phyloP scores from a whole-genome alignment of 1,140 invertebrate genomes.

The Argopecten irradians region DNA sequence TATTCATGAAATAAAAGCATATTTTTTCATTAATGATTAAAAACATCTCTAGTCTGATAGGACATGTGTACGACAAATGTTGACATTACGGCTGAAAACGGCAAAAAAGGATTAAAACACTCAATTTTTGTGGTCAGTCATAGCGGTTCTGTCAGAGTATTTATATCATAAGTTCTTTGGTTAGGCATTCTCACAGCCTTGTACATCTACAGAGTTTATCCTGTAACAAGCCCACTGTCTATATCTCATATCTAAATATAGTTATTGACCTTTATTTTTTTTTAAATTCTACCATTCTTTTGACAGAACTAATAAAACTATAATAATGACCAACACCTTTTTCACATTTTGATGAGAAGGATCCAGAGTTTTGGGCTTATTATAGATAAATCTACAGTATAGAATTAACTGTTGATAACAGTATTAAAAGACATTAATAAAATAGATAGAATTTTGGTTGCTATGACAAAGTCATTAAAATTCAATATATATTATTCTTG shows the following conservation, averaged over 20 bases:
- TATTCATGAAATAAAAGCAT: conserved; percentile 19
- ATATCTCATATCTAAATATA: neutral
- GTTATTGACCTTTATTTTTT: neutral
- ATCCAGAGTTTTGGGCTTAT: neutral
- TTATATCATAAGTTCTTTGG: neutral
- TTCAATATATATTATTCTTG: conserved; percentile 2
- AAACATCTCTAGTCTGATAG: conserved; percentile 2
- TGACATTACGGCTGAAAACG: neutral
- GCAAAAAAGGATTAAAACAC: neutral
- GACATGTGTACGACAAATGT: conserved; percentile 15
- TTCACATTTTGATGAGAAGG: neutral
- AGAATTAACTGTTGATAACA: neutral
- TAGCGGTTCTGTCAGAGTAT: neutral
- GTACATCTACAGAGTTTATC: neutral
- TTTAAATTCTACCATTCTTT: neutral
- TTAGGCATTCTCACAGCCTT: neutral
- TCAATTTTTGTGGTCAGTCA: neutral
- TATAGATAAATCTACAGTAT: neutral
- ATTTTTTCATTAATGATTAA: conserved; percentile 12
- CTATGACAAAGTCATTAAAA: neutral
- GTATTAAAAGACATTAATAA: neutral
- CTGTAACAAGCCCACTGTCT: neutral
- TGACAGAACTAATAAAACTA: neutral
- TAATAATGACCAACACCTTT: neutral
- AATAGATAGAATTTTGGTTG: neutral